Evolutionary conservation across 2,797 vertebrate genomes (phyloP).

Genomic region (Anniella stebbinsi): DNA sequence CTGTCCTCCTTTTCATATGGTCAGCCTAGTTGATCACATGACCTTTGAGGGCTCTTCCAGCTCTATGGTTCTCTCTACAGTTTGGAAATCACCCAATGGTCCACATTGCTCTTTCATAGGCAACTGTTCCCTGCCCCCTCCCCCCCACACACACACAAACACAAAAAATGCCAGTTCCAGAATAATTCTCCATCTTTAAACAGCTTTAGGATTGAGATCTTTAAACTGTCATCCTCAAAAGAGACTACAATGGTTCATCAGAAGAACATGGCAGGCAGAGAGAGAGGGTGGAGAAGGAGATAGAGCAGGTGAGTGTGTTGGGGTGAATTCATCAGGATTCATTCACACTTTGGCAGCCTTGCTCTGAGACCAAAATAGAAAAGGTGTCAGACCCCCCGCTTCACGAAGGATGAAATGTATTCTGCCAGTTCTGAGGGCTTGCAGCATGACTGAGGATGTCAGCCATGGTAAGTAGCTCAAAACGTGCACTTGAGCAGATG

Average conservation of each 20-base stretch:
- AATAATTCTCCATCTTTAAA: slow-evolving; percentile 23
- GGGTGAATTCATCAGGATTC: accelerated
- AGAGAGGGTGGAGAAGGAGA: accelerated
- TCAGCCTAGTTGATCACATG: no score
- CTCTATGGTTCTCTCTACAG: neutral
- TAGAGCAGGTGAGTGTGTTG: accelerated
- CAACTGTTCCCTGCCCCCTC: neutral
- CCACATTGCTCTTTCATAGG: neutral
- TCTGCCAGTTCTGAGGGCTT: slow-evolving; percentile 11
- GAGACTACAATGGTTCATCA: accelerated
- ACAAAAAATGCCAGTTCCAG: neutral
- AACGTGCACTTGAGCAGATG: neutral
- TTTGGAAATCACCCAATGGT: neutral
- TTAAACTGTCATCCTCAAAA: slow-evolving; percentile 4
- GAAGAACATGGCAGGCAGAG: neutral
- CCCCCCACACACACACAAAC: no score
- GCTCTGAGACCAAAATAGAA: accelerated
- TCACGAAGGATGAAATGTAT: neutral
- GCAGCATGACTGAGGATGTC: neutral
- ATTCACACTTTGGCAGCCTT: neutral
- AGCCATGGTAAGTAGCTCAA: neutral
- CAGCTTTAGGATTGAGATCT: neutral
- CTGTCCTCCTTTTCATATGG: no score
- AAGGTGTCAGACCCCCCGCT: neutral
- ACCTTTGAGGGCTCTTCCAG: no score